Evolutionary conservation across 2,797 vertebrate genomes (phyloP).

Genomic region (Lophotriccus pileatus): DNA sequence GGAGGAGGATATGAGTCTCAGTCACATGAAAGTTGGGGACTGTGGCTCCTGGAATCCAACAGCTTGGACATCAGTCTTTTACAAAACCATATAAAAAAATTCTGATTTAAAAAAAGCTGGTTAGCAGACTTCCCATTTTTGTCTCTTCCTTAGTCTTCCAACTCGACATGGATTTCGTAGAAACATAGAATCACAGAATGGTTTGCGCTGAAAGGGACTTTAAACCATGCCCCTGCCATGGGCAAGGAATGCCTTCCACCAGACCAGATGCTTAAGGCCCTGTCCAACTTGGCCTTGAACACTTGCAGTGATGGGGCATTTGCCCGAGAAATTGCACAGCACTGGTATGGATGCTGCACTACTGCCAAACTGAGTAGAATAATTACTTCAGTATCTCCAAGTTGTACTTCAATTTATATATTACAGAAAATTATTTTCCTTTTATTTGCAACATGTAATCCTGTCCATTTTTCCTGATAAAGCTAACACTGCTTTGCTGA

Average conservation of each 20-base stretch:
- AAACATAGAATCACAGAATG: not conserved
- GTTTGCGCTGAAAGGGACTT: not conserved
- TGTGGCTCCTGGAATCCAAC: not conserved
- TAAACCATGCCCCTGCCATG: not conserved
- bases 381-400: not conserved
- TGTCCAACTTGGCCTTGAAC: not conserved
- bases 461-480: not conserved
- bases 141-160: not conserved
- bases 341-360: not conserved
- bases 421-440: not conserved
- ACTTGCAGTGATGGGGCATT: not conserved
- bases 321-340: not conserved
- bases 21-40: not conserved
- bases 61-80: not conserved
- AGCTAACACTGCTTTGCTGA: not conserved
- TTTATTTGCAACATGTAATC: not conserved
- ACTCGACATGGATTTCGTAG: not conserved
- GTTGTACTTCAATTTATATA: not conserved
- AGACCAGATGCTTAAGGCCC: not conserved
- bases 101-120: not conserved
- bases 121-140: not conserved
- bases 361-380: not conserved
- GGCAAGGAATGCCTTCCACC: not conserved
- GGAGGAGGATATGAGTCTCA: not conserved
- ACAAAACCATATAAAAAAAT: not conserved